phyloP scores from a whole-genome alignment of 2,888 invertebrate species.

The Drosophila anomelani region DNA sequence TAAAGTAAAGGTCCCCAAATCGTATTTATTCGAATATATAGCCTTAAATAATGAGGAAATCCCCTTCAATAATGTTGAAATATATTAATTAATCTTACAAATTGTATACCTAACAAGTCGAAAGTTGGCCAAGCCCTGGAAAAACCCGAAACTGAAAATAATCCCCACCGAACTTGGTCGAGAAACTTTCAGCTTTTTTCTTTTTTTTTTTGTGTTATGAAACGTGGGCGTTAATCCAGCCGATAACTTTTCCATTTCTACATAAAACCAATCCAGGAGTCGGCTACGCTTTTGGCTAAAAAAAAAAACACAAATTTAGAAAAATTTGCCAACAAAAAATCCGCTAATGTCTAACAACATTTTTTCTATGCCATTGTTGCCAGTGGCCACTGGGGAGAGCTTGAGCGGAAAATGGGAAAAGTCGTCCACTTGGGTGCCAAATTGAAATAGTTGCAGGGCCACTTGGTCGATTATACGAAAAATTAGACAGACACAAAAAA shows the following conservation, averaged over 20 bases:
- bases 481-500: constrained; percentile 18
- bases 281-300: background rate
- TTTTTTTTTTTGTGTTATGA: constrained; percentile 11
- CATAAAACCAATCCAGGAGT: background rate
- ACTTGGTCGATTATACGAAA: constrained; percentile 25
- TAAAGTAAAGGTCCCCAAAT: background rate
- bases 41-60: background rate
- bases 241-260: background rate
- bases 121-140: constrained; percentile 19
- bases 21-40: background rate
- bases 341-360: constrained; percentile 18
- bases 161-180: constrained; percentile 25
- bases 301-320: too few relatives aligned
- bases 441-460: constrained; percentile 33
- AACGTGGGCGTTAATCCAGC: constrained; percentile 14
- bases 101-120: constrained; percentile 14
- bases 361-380: background rate
- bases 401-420: background rate
- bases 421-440: constrained; percentile 38
- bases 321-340: background rate
- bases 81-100: constrained; percentile 6
- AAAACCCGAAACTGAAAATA: constrained; percentile 8
- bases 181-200: constrained; percentile 17
- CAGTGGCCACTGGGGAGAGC: constrained; percentile 10
- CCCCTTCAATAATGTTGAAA: background rate